phyloP scores from a whole-genome alignment of 2,113 vertebrate species.

The Beaufortia kweichowensis region DNA sequence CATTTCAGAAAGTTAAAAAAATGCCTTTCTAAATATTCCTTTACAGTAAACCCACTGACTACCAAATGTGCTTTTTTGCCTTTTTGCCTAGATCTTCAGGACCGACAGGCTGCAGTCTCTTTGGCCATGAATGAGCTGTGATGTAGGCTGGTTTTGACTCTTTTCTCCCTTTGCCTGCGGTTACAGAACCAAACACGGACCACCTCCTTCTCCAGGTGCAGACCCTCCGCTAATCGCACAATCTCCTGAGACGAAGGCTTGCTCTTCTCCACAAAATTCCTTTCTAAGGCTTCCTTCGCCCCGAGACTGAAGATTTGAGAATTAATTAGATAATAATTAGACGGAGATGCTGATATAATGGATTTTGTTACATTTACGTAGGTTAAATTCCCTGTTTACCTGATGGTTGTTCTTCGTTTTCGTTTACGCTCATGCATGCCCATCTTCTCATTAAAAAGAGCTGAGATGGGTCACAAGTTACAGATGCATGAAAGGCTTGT shows the following conservation, averaged over 20 bases:
- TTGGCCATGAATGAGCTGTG: constrained; percentile 88
- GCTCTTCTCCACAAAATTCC: constrained; percentile 91
- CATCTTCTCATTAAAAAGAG: constrained; percentile 92
- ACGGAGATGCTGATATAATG: constrained; percentile 1
- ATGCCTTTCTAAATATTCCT: too few species aligned
- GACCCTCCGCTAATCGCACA: constrained; percentile 89
- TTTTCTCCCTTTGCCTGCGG: constrained; percentile 92
- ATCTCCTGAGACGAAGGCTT: constrained; percentile 98
- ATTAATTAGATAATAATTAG: neutral
- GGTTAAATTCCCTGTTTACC: constrained; percentile 70
- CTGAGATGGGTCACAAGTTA: constrained; percentile 67
- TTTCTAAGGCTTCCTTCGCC: constrained; percentile 94
- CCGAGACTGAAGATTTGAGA: constrained; percentile 76
- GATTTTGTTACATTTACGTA: neutral
- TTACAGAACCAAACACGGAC: constrained; percentile 99
- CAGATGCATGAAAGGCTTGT: neutral
- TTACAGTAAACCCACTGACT: neutral
- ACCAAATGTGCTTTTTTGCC: neutral
- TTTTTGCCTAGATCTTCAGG: neutral
- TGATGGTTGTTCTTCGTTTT: constrained; percentile 96
- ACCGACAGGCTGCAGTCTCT: constrained; percentile 82
- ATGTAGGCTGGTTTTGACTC: constrained; percentile 95
- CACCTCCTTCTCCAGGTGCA: constrained; percentile 97
- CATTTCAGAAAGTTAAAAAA: too few species aligned
- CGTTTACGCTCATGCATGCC: constrained; percentile 93